These are phyloP conservation scores for Vicugna pacos DNA, from an alignment of 2,113 vertebrate genomes.

Conservation along the genomic window DNA sequence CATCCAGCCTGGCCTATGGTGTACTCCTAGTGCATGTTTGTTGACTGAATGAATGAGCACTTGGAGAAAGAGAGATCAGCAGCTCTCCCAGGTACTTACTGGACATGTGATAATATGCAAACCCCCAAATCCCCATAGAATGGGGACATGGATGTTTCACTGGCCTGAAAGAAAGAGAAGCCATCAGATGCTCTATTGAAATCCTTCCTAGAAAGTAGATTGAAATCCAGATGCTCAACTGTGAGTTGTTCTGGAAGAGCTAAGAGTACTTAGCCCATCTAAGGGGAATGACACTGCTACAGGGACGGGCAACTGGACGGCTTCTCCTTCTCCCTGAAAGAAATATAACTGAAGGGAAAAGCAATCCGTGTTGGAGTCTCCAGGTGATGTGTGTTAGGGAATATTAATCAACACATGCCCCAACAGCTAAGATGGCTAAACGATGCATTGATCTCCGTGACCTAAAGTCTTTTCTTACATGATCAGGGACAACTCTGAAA, in stretches of 20 bases:
- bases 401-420: neutral
- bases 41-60: neutral
- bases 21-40: neutral
- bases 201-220: neutral
- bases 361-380: neutral
- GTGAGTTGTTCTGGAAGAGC: neutral
- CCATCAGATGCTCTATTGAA: neutral
- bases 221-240: neutral
- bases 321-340: neutral
- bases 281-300: neutral
- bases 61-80: neutral
- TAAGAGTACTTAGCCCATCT: neutral
- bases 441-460: neutral
- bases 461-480: neutral
- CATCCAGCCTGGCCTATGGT: neutral
- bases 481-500: neutral
- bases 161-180: neutral
- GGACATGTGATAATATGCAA: neutral
- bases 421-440: neutral
- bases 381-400: neutral
- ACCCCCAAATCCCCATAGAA: neutral
- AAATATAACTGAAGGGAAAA: neutral
- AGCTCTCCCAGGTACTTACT: neutral
- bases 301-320: neutral
- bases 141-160: neutral